Percentiles rank a stretch among this genome's conserved stretches.
phyloP scores from a whole-genome alignment of 2,888 invertebrate species.

The Cephalotes varians region DNA sequence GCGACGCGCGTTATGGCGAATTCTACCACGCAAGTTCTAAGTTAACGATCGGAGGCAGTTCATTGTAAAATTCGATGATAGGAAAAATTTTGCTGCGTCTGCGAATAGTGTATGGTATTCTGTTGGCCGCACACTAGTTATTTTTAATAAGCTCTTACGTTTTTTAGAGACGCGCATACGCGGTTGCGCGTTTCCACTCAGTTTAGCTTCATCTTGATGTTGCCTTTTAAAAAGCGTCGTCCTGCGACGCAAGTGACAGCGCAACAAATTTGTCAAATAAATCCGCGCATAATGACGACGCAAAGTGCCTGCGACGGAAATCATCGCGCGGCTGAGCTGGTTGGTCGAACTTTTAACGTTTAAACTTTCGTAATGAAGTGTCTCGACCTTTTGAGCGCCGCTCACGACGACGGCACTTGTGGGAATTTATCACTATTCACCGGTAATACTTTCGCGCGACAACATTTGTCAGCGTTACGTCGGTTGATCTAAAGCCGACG shows the following conservation, averaged over 20 bases:
- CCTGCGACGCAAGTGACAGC: neutral
- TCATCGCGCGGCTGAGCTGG: conserved; percentile 42
- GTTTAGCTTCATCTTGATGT: neutral
- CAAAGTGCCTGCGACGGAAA: conserved; percentile 43
- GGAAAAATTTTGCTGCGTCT: neutral
- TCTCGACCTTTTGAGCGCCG: conserved; percentile 59
- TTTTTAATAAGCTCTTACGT: conserved; percentile 8
- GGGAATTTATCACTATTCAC: conserved; percentile 66
- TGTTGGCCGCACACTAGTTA: neutral
- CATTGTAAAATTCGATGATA: conserved; percentile 7
- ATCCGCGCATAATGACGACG: conserved; percentile 41
- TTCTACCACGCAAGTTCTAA: conserved; percentile 19
- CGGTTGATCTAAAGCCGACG: conserved; percentile 28
- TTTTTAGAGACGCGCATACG: neutral
- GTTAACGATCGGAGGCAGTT: conserved; percentile 15
- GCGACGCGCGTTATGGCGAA: neutral
- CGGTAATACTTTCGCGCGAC: conserved; percentile 57
- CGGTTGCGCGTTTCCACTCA: neutral
- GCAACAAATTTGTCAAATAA: conserved; percentile 54
- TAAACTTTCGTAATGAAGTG: conserved; percentile 71
- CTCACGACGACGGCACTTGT: conserved; percentile 13
- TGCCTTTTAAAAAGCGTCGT: conserved; percentile 7
- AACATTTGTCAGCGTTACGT: conserved; percentile 55
- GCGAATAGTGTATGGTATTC: neutral
- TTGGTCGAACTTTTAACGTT: conserved; percentile 62